Evolutionary conservation across 2,888 invertebrate genomes (phyloP).

Genomic region (Lasius platythorax): DNA sequence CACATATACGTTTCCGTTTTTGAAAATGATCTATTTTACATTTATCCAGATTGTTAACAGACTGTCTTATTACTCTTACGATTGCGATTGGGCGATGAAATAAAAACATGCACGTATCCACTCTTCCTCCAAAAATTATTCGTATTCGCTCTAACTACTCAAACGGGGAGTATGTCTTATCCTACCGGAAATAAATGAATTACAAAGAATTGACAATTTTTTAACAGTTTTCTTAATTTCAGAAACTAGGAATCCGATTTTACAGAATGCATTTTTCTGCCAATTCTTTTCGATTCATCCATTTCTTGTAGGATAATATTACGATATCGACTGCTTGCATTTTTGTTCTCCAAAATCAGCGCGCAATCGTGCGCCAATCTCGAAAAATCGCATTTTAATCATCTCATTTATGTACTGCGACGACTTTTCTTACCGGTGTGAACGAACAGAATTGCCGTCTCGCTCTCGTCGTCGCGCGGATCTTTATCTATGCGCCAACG

Average conservation of each 20-base stretch:
- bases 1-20: neutral
- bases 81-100: constrained; percentile 3
- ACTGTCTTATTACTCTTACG: neutral
- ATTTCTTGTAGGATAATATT: neutral
- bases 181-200: neutral
- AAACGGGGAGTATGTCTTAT: neutral
- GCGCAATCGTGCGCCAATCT: neutral
- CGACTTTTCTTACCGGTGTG: too few species aligned
- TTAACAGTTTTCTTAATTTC: neutral
- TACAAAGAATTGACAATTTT: neutral
- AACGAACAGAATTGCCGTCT: too few species aligned
- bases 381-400: constrained; percentile 3
- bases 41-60: neutral
- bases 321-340: constrained; percentile 4
- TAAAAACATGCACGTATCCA: constrained; percentile 9
- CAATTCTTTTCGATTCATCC: neutral
- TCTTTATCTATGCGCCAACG: too few species aligned
- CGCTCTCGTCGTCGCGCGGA: too few species aligned
- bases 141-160: neutral
- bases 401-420: constrained; percentile 10
- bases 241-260: neutral
- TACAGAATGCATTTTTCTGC: neutral
- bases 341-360: neutral
- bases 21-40: neutral
- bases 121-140: neutral